Evolutionary conservation across 2,113 vertebrate genomes (phyloP).

Genomic region (Pica pica): DNA sequence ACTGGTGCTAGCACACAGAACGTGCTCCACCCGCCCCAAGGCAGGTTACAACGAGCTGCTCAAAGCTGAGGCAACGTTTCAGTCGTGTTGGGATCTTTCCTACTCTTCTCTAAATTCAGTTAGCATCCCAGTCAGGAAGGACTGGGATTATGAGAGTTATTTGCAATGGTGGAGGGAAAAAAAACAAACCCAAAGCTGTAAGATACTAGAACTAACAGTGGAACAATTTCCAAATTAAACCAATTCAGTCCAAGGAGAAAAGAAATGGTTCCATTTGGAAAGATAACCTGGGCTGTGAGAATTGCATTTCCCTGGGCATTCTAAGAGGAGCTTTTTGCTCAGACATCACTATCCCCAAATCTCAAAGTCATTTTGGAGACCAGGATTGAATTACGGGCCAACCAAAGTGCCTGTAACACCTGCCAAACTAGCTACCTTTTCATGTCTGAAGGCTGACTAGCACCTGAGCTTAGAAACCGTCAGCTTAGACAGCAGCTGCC

Average conservation of each 20-base stretch:
- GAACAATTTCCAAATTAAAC: neutral
- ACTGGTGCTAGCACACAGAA: neutral
- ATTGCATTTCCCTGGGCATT: neutral
- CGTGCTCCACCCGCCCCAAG: neutral
- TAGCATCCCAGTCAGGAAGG: neutral
- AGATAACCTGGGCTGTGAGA: neutral
- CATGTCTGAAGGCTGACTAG: neutral
- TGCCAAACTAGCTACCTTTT: neutral
- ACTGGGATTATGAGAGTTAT: neutral
- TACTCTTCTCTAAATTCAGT: neutral
- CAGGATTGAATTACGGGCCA: neutral
- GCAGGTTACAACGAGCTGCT: neutral
- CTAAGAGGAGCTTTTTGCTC: neutral
- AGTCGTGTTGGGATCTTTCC: rapidly evolving
- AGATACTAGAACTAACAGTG: neutral
- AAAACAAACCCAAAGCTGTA: rapidly evolving
- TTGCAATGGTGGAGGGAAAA: neutral
- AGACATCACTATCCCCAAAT: neutral
- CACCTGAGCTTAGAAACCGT: neutral
- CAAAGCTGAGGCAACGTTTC: neutral
- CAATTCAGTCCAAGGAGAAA: neutral
- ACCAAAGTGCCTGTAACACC: neutral
- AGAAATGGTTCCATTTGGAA: neutral
- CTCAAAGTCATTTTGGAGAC: neutral
- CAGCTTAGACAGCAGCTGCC: neutral